Percentiles rank a stretch among this genome's conserved stretches.
These are phyloP conservation scores for Microctonus aethiopoides DNA, from an alignment of 2,888 invertebrate genomes.

Conservation along the genomic window DNA sequence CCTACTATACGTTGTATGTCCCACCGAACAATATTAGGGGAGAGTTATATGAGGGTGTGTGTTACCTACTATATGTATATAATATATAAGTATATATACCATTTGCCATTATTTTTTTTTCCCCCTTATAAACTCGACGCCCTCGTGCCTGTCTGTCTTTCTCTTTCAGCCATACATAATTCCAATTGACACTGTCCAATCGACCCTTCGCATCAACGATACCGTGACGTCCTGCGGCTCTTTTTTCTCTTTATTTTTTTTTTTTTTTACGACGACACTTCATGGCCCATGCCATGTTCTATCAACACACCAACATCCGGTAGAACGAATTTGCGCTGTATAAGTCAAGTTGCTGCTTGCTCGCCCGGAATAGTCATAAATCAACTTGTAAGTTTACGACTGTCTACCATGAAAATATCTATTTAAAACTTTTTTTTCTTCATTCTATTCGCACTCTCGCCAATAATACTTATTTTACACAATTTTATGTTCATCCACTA, in stretches of 20 bases:
- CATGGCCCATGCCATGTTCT: constrained; percentile 4
- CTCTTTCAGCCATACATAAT: constrained; percentile 27
- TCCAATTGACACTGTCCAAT: constrained; percentile 41
- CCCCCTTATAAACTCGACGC: constrained; percentile 28
- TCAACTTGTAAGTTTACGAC: constrained; percentile 9
- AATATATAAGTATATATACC: constrained; percentile 7
- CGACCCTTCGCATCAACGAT: constrained; percentile 37
- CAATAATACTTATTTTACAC: too few species aligned
- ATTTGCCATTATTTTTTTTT: constrained; percentile 3
- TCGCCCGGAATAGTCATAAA: constrained; percentile 1
- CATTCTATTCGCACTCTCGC: not conserved
- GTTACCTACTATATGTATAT: not conserved
- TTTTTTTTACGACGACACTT: not conserved
- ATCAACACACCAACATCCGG: constrained; percentile 43
- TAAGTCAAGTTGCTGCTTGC: constrained; percentile 25
- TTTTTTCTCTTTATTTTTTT: constrained; percentile 7
- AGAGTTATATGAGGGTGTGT: constrained; percentile 16
- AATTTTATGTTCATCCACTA: not conserved
- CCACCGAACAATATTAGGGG: constrained; percentile 10
- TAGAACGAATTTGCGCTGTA: constrained; percentile 19
- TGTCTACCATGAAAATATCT: constrained; percentile 2
- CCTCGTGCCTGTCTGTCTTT: constrained; percentile 16
- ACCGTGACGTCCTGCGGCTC: constrained; percentile 34
- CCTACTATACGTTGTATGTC: not conserved
- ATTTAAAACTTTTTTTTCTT: not conserved